A percentile compares a stretch with the other conserved stretches of the same genome.
These are phyloP conservation scores for Fulica atra DNA, from an alignment of 2,113 vertebrate genomes.

Conservation along the genomic window DNA sequence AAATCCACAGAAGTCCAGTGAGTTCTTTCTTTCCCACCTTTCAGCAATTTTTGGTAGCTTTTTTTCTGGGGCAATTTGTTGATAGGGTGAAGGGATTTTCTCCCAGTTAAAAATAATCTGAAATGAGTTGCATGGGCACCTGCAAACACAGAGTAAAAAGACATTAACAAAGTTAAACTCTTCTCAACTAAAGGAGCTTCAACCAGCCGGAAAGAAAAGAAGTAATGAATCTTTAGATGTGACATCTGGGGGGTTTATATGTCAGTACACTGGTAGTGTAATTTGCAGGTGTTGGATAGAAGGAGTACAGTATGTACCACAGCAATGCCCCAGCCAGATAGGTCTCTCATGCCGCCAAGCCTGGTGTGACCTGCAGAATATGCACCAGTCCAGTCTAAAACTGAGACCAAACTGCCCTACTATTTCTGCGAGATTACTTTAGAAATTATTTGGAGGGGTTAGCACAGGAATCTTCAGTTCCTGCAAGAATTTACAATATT, in stretches of 20 bases:
- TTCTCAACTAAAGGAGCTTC: not conserved
- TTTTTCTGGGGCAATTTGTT: not conserved
- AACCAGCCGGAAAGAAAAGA: not conserved
- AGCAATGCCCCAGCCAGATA: not conserved
- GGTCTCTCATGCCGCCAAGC: not conserved
- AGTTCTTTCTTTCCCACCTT: not conserved
- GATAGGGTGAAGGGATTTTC: not conserved
- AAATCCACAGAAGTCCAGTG: not conserved
- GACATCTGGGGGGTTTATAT: not conserved
- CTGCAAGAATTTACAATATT: not conserved
- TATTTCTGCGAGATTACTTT: not conserved
- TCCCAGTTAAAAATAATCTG: not conserved
- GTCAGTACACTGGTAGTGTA: rapidly evolving
- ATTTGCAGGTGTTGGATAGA: not conserved
- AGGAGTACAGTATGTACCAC: not conserved
- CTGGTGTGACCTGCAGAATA: not conserved
- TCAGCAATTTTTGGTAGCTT: not conserved
- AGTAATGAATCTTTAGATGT: not conserved
- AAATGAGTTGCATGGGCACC: not conserved
- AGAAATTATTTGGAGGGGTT: not conserved
- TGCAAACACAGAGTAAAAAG: not conserved
- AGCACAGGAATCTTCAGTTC: not conserved
- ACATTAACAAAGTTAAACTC: not conserved
- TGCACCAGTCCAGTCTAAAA: not conserved
- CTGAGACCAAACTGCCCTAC: not conserved